Base-by-base conservation (phyloP, 1,140 invertebrate genomes). In the Palaemon carinicauda region DNA sequence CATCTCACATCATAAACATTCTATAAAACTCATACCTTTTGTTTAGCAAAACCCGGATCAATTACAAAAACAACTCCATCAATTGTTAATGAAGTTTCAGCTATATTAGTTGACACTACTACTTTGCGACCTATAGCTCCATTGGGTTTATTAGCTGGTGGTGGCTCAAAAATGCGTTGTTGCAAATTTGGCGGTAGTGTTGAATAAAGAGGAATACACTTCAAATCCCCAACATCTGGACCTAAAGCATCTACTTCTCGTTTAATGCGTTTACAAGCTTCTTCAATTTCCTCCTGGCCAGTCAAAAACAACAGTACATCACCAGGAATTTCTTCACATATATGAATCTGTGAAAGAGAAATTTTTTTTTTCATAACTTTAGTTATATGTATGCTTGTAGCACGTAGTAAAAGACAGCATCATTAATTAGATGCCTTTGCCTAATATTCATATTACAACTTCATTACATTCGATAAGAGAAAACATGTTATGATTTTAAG, bases 1-100 rank as follows among this genome's bases (percentile, higher is more conserved):
- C n/a, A 50, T 27, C 71, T 74, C n/a, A 78, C 19, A 80, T 41
- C 41, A 41, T 1, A 41, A 41, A 41, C 12, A 41, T 41, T 41
- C n/a, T 1, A 41, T 41, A 27, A 74, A 54, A 19, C 77, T 51
- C 52, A 85, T 91, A 95, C 96, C 93, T 99, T 99, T 92, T 99
- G 99, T 92, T 99, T 99, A 0, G 98, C 97, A 93, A 99, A 99
- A 19, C 99, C 99, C n/a, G 99, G 98, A 93, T 99, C 99, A 91
- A 99, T 99, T 1, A 99, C 99, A 93, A 99, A 99, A 9, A 99
- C 98, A n/a, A 99, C 98, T 84, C 99, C 99, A 91, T 99, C 99
- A 90, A 99, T 99, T 1, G 99, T 99, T 5, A 99, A 92, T 0
- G 98, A 99, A 0, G 99, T 99, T 93, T 99, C 99, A 0, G 99